These are phyloP conservation scores for Procambarus virginalis DNA, from an alignment of 1,140 invertebrate genomes.

Conservation along the genomic window DNA sequence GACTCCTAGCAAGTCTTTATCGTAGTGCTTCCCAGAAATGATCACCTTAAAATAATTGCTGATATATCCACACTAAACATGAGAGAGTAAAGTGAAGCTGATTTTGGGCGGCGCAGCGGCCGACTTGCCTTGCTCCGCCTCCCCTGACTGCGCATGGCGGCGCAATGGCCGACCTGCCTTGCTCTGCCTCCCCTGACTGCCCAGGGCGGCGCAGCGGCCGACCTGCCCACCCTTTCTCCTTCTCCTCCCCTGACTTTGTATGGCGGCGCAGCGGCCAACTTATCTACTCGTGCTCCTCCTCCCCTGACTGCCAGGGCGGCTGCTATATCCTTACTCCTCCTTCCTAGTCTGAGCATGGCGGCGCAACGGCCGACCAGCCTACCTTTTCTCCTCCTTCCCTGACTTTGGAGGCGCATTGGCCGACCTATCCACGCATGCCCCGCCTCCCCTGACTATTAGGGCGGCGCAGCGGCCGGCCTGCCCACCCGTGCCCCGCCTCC, in stretches of 20 bases:
- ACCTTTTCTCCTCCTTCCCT: too few species aligned
- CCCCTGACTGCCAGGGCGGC: too few species aligned
- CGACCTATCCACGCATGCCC: too few species aligned
- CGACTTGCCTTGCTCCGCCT: conserved; percentile 6
- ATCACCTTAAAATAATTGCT: conserved; percentile 28
- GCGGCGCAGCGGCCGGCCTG: conserved; percentile 3
- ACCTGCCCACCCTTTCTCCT: neutral
- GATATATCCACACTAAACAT: conserved; percentile 40
- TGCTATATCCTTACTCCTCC: too few species aligned
- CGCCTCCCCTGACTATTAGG: neutral
- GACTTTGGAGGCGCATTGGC: too few species aligned
- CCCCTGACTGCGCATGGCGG: neutral
- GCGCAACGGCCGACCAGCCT: too few species aligned
- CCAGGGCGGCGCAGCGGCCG: conserved; percentile 1
- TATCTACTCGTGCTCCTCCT: too few species aligned
- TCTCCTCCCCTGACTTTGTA: conserved; percentile 22
- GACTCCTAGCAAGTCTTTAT: conserved; percentile 34
- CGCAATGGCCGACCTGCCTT: conserved; percentile 7
- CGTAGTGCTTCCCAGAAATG: conserved; percentile 31
- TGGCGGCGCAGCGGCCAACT: neutral
- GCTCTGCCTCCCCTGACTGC: conserved; percentile 7
- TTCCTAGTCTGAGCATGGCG: too few species aligned
- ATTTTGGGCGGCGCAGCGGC: neutral
- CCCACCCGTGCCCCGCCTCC: conserved; percentile 13
- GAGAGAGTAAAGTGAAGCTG: conserved; percentile 5